Percentiles rank a stretch among this genome's conserved stretches.
phyloP scores from a whole-genome alignment of 2,113 vertebrate genomes.

The Elanus axillaris region DNA sequence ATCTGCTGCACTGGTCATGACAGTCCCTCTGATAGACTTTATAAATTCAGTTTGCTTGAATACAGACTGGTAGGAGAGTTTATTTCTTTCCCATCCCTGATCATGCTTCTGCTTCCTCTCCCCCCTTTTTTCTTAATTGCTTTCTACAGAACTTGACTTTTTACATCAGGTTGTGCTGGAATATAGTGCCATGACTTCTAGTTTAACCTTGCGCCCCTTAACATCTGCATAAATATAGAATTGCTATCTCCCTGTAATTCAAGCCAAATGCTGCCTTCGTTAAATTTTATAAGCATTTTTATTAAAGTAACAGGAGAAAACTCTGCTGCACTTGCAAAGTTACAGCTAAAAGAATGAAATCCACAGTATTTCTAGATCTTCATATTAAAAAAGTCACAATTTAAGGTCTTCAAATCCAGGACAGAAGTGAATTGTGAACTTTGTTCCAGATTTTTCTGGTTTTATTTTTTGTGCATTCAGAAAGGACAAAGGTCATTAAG shows the following conservation, averaged over 20 bases:
- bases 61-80: not conserved
- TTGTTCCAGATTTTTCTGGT: not conserved
- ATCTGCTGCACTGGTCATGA: not conserved
- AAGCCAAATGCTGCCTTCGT: not conserved
- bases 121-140: not conserved
- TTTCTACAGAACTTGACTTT: not conserved
- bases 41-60: not conserved
- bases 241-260: not conserved
- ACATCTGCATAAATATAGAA: not conserved
- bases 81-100: not conserved
- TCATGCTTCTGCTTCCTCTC: not conserved
- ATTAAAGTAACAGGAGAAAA: not conserved
- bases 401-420: not conserved
- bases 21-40: not conserved
- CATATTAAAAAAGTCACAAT: fast-evolving
- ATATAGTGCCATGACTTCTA: not conserved
- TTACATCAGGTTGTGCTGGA: not conserved
- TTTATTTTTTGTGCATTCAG: not conserved
- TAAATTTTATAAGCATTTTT: not conserved
- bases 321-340: not conserved
- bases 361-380: not conserved
- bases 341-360: not conserved
- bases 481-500: not conserved
- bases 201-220: not conserved
- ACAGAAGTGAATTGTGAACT: not conserved